Evolutionary conservation across 2,797 vertebrate genomes (phyloP), one percentile per base, ranked within the genome.

Genomic region (Hybognathus amarus): DNA sequence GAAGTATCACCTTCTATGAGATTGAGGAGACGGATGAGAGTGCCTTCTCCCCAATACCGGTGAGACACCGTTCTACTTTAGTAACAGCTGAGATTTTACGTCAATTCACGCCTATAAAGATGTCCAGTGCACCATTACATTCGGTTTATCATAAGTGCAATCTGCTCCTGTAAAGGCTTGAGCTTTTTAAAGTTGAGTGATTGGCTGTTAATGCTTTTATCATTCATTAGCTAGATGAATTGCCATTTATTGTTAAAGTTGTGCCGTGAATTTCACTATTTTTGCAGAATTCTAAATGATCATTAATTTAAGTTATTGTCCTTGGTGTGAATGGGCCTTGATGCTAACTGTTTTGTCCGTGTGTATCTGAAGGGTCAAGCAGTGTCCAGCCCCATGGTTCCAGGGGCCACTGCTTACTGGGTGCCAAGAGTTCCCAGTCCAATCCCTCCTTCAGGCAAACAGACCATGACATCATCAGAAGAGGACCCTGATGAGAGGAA

Each of bases 1-100:
- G 94, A 47, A 83, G 93, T 0, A 90, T 97, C 17, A 88, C 95
- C 0, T 98, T 94, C 90, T 98, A 96, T 91, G 95, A 96, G 87
- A 92, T 97, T 71, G 96, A 97, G 69, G 95, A 96, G 61, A 92
- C 92, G 0, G 86, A 91, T 1, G 95, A 95, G 0, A 2, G 89
- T 0, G 82, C 94, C 67, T 98, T 96, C 83, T 89, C 96, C 17
- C 1, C 94, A 3, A 87, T 97, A 81, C 88, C 93, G 76, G 97
- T 97, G 89, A 95, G 95, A 30, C 24, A 66, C 2, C 3, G 2
- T 83, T 54, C 27, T 77, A 15, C 52, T 47, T 40, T 24, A 52
- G 0, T 40, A 27, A 82, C 11, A 2, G 11, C 36, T 52, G 36
- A 12, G n/a, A 59, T 10, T 20, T 56, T 61, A 40, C 18, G 22